Base-by-base conservation (phyloP, 1,140 invertebrate genomes). In the Atta colombica region DNA sequence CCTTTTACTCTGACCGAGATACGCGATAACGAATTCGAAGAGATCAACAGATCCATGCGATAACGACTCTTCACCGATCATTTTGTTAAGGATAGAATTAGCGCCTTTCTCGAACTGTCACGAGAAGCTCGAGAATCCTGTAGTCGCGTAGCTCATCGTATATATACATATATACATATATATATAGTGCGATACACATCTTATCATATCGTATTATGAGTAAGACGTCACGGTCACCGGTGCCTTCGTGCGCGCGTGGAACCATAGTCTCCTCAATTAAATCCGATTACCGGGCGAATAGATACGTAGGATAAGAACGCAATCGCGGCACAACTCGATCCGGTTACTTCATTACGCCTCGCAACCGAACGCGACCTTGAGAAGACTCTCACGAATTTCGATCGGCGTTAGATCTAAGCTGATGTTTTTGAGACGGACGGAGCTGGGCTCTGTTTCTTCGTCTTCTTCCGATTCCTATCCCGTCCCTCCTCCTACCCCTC, bases 351-450 rank as follows among this genome's bases (percentile, higher is more conserved):
- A 74, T 84, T 84, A 84, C 80, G 61, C 28, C n/a, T 75, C 86
- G 78, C 86, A 51, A 60, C 31, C 66, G 75, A 78, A 60, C 21
- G 77, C 77, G 49, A 28, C 69, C 69, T 86, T 85, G 82, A 45
- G 49, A 85, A 49, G 69, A 61, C 78, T 60, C 80, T 60, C 80
- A 85, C 72, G 82, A 60, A 69, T 74, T 88, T 90, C 92, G 92
- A 93, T 92, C 92, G 87, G 89, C 92, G 92, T 92, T 91, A 92
- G 90, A 92, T 93, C 90, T 92, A 90, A 92, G 81, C 92, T 86
- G 87, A 92, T 93, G 92, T 92, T 93, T 93, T 93, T 91, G 90
- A 85, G 77, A 93, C 78, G 89, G 87, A 31, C 28, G 31, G 21
- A 71, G 35, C 74, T 80, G 12, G 28, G 10, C 58, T 35, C 7